Conservation (phyloP, 2,888 invertebrate species). For the Zaprionus lineosus region DNA sequence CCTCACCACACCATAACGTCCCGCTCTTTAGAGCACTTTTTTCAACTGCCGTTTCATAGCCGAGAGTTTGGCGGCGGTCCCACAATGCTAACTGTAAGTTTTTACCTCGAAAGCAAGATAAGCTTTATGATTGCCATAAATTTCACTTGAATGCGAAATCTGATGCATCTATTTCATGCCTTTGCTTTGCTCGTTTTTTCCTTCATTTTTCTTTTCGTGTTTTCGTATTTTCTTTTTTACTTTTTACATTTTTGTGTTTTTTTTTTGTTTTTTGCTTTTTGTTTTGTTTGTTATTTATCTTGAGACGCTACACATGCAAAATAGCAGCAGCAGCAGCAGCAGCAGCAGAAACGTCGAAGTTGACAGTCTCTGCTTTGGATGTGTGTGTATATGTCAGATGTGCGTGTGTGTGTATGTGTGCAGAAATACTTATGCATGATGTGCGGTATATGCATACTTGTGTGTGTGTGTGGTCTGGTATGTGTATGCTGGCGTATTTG, state of each 20-base stretch:
- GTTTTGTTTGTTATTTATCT: constrained; percentile 62
- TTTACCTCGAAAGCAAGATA: constrained; percentile 75
- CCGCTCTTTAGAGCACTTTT: constrained; percentile 7
- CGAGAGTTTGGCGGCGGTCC: constrained; percentile 9
- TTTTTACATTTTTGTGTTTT: constrained; percentile 1
- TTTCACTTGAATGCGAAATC: constrained; percentile 76
- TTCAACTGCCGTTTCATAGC: constrained; percentile 1
- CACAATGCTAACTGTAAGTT: constrained; percentile 53
- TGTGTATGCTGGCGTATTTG: constrained; percentile 60
- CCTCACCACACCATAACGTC: not conserved
- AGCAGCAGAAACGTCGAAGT: constrained; percentile 28
- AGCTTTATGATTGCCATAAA: constrained; percentile 76
- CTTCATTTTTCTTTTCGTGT: constrained; percentile 3
- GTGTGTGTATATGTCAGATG: not conserved
- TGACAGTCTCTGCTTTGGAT: constrained; percentile 32
- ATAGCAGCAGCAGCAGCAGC: constrained; percentile 32
- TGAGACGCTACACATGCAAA: constrained; percentile 67
- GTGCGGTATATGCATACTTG: not conserved
- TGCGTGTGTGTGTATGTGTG: constrained; percentile 38
- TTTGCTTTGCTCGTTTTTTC: constrained; percentile 38
- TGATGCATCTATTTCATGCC: constrained; percentile 72
- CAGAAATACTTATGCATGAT: constrained; percentile 45
- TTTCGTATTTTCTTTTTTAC: not conserved
- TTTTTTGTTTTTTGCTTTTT: constrained; percentile 4
- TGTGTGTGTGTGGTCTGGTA: constrained; percentile 7